Evolutionary conservation across 1,140 invertebrate genomes (phyloP).

Genomic region (Drosophila orena): DNA sequence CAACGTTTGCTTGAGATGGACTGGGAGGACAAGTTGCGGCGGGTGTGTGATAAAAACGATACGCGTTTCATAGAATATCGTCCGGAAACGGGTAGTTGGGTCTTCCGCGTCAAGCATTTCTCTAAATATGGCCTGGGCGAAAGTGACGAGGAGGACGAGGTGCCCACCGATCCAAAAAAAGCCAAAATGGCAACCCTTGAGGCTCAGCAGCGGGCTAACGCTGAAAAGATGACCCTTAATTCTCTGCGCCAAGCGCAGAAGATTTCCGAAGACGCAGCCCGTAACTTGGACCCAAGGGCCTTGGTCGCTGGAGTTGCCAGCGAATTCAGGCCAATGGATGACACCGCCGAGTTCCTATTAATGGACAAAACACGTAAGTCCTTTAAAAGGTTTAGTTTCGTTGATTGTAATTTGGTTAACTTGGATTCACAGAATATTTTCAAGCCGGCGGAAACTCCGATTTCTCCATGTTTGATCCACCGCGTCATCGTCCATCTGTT

Average conservation of each 20-base stretch:
- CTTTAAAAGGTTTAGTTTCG: background rate
- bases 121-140: slow-evolving; percentile 98
- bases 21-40: slow-evolving; percentile 94
- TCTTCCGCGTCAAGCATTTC: slow-evolving; percentile 97
- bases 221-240: slow-evolving; percentile 62
- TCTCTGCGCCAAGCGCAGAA: slow-evolving; percentile 68
- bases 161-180: slow-evolving; percentile 84
- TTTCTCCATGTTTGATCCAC: slow-evolving; percentile 68
- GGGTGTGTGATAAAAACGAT: slow-evolving; percentile 93
- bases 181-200: slow-evolving; percentile 59
- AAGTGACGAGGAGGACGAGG: slow-evolving; percentile 89
- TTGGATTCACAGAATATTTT: slow-evolving; percentile 59
- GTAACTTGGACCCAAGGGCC: slow-evolving; percentile 62
- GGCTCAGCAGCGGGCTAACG: slow-evolving; percentile 30
- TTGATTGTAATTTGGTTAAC: background rate
- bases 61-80: slow-evolving; percentile 97
- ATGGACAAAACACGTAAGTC: slow-evolving; percentile 77
- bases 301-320: slow-evolving; percentile 38
- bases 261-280: slow-evolving; percentile 64
- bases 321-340: slow-evolving; percentile 70
- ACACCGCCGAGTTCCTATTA: slow-evolving; percentile 64
- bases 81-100: slow-evolving; percentile 98
- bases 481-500: slow-evolving; percentile 19
- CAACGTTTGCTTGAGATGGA: slow-evolving; percentile 92
- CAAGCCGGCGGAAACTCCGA: slow-evolving; percentile 62